Base-by-base conservation (phyloP, 1,140 invertebrate species). In the Drosophila suzukii region DNA sequence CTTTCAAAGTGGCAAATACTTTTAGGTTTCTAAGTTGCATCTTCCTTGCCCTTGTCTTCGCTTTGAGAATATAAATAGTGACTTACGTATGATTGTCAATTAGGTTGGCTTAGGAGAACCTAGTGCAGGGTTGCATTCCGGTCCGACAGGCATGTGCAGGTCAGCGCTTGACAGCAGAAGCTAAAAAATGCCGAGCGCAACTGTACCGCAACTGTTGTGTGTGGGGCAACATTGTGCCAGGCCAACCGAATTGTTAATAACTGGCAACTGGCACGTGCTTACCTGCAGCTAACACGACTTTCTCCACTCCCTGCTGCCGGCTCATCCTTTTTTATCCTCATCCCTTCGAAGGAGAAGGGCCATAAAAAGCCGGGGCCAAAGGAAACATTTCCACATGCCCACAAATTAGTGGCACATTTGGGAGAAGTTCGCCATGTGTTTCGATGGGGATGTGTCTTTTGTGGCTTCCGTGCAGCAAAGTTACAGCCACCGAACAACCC, bases 321-420 rank as follows among this genome's bases (percentile, higher is more conserved):
- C 13, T 36, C 15, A 47, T 24, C 41, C 55, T 10, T 30, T 30
- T 30, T 13, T 15, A 32, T 34, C 24, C 24, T 11, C 54, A 30
- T 56, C 27, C 38, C 24, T 60, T 43, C 15, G 43, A 20, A 61
- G 34, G 38, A 68, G 66, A 30, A 44, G 53, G 65, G 38, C 24
- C 62, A 67, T 68, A 68, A 81, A 81, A 81, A 65, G 66, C 27
- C 32, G 17, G 36, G 36, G 8, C 43, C 43, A 39, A 66, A 47
- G 63, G 43, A 59, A 56, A 62, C 49, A 66, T 70, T 70, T 79
- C 46, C 81, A 75, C 75, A 83, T 75, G 81, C 70, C 81, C 80
- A 84, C 76, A 83, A 83, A 83, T 83, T 83, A 84, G 76, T 83
- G 76, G 81, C 61, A 55, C 81, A 80, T 84, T 83, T 80, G 76